phyloP scores from a whole-genome alignment of 2,113 vertebrate species.

The Nothocercus nigrocapillus region DNA sequence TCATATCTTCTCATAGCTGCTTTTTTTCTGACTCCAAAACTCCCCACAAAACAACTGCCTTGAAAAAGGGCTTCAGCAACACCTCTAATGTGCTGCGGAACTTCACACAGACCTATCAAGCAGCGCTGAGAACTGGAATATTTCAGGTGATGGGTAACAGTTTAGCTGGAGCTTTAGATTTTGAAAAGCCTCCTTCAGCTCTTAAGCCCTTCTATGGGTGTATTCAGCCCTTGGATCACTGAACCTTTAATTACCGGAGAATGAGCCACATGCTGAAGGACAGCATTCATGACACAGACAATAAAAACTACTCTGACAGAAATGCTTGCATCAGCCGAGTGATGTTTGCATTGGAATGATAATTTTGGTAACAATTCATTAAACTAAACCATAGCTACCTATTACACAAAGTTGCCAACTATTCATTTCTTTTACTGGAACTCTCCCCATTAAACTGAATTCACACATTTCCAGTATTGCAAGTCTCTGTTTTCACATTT shows the following conservation, averaged over 20 bases:
- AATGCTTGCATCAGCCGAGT: neutral
- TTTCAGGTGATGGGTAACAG: neutral
- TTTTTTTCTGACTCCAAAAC: neutral
- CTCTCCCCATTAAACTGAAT: neutral
- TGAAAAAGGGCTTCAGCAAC: neutral
- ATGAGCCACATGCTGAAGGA: neutral
- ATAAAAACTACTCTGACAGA: neutral
- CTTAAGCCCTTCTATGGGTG: neutral
- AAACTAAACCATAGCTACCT: neutral
- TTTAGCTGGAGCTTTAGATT: neutral
- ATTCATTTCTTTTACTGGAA: neutral
- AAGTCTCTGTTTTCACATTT: neutral
- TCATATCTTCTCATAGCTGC: neutral
- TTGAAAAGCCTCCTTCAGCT: neutral
- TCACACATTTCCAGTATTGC: neutral
- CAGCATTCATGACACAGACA: accelerated
- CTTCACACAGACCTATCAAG: neutral
- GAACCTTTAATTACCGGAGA: neutral
- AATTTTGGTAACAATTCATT: neutral
- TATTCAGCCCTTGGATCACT: neutral
- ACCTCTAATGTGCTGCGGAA: neutral
- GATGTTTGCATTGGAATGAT: neutral
- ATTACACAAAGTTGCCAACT: neutral
- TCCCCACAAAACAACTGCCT: neutral
- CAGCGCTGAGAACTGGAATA: neutral